Conservation (phyloP, 2,113 vertebrate species). For the Ophiodon elongatus region DNA sequence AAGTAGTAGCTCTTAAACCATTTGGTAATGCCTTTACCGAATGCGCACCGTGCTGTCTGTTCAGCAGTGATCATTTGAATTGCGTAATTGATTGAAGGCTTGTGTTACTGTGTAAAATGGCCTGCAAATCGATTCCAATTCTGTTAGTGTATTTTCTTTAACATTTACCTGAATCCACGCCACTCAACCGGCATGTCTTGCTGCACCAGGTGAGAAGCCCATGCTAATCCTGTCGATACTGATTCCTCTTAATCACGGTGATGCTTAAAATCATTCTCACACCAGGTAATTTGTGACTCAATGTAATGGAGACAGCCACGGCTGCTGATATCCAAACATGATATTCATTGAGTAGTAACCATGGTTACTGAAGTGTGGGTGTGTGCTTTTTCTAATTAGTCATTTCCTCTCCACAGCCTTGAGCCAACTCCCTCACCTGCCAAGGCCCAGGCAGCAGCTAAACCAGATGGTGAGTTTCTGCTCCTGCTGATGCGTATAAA, state of each 20-base stretch:
- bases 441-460: conserved; percentile 77
- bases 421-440: conserved; percentile 78
- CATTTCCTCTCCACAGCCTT: conserved; percentile 78
- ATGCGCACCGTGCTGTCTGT: neutral
- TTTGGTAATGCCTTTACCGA: neutral
- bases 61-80: conserved; percentile 27
- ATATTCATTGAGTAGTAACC: conserved; percentile 55
- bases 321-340: conserved; percentile 47
- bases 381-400: conserved; percentile 70
- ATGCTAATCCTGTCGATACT: neutral
- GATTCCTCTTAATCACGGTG: conserved; percentile 7
- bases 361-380: conserved; percentile 52
- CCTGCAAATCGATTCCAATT: conserved; percentile 15
- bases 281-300: conserved; percentile 31
- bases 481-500: conserved; percentile 60
- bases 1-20: neutral
- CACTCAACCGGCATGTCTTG: neutral
- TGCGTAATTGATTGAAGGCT: conserved; percentile 32
- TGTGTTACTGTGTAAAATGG: conserved; percentile 1
- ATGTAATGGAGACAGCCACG: conserved; percentile 18
- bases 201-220: conserved; percentile 8
- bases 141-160: neutral
- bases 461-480: conserved; percentile 81
- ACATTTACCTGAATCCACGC: neutral
- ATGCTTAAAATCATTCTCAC: conserved; percentile 21